Evolutionary conservation across 1,140 invertebrate species (phyloP).

Genomic region (Pseudomyrmex pallidus): DNA sequence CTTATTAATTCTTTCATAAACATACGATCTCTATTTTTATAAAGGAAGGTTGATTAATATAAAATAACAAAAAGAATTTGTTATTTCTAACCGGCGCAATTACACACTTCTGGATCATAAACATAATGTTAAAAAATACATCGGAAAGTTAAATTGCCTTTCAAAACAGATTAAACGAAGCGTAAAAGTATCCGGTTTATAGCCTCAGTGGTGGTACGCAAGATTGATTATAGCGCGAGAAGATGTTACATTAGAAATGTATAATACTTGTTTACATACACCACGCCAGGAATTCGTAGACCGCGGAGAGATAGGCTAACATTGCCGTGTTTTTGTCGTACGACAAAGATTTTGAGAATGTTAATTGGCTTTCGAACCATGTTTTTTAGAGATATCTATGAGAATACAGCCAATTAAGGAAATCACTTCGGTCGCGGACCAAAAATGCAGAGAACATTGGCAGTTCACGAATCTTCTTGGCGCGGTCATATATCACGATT

Average conservation of each 20-base stretch:
- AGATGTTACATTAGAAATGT: slow-evolving; percentile 1
- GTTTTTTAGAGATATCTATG: no score
- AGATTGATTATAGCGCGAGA: not conserved
- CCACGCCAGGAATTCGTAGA: not conserved
- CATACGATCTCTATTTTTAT: not conserved
- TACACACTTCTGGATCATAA: not conserved
- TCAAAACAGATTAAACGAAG: not conserved
- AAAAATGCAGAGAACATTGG: no score
- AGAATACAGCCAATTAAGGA: no score
- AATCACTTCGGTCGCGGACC: no score
- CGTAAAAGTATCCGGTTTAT: slow-evolving; percentile 2
- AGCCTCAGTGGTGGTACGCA: no score
- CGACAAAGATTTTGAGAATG: no score
- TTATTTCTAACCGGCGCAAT: not conserved
- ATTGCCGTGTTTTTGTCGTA: no score
- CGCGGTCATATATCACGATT: no score
- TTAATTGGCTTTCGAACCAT: no score
- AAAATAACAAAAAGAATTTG: not conserved
- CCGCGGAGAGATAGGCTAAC: no score
- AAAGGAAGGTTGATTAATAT: not conserved
- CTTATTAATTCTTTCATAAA: not conserved
- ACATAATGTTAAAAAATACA: not conserved
- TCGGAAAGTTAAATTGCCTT: no score
- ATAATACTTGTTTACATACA: not conserved
- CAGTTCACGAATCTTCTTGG: no score